These are phyloP conservation scores for Serrognathus titanus DNA, from an alignment of 2,888 invertebrate species.

Conservation along the genomic window DNA sequence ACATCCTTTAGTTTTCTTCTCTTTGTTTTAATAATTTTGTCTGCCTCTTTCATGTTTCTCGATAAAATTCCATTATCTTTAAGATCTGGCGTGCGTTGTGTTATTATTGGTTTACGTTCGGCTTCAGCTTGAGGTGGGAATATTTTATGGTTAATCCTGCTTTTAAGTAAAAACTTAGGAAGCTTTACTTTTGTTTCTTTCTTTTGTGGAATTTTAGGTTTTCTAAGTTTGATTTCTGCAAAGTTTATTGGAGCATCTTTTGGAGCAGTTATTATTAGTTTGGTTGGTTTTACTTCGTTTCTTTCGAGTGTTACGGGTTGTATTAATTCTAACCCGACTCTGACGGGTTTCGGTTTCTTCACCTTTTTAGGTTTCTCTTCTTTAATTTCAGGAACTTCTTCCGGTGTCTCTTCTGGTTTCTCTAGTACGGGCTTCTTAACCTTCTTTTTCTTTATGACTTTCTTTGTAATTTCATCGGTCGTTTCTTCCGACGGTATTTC, in stretches of 20 bases:
- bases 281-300: constrained; percentile 57
- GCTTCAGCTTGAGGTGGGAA: constrained; percentile 44
- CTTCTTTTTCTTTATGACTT: constrained; percentile 13
- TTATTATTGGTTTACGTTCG: constrained; percentile 40
- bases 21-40: constrained; percentile 39
- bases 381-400: constrained; percentile 24
- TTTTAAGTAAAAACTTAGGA: constrained; percentile 68
- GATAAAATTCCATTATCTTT: constrained; percentile 49
- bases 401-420: constrained; percentile 10
- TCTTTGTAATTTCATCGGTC: constrained; percentile 1
- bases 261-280: constrained; percentile 59
- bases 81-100: constrained; percentile 40
- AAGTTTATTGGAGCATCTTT: constrained; percentile 54
- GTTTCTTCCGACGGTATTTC: neutral
- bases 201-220: constrained; percentile 37
- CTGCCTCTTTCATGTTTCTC: constrained; percentile 51
- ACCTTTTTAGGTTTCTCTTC: constrained; percentile 23
- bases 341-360: constrained; percentile 28
- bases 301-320: constrained; percentile 59
- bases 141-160: constrained; percentile 60
- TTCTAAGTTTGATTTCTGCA: constrained; percentile 63
- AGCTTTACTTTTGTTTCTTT: constrained; percentile 43
- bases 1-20: constrained; percentile 41
- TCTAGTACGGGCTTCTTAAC: constrained; percentile 18
- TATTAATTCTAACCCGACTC: constrained; percentile 33